Base-by-base conservation (phyloP, 1,140 invertebrate genomes). In the Brachionus manjavacas region DNA sequence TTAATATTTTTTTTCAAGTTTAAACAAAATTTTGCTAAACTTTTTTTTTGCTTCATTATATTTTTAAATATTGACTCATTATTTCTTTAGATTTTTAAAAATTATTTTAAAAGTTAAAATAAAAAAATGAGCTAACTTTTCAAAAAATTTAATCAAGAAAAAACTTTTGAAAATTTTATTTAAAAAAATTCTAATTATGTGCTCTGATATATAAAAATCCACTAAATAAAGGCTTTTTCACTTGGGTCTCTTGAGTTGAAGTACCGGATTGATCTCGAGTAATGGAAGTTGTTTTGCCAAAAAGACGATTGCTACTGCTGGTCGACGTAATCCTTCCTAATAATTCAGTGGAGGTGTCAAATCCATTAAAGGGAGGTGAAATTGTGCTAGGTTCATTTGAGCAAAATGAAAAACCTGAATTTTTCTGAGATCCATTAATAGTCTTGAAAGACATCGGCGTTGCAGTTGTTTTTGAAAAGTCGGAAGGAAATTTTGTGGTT, bases 321-420 rank as follows among this genome's bases (percentile, higher is more conserved):
- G 41, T 25, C 12, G 0, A 2, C 2, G 74, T 39, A 55, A 14
- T 49, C 0, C 14, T 39, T 46, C 74, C 74, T 9, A 78, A 78
- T 78, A 41, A 28, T 14, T 14, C 16, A 46, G 74, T 28, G 23
- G 66, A 23, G 6, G 84, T 20, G 4, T 74, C 85, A 85, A 86
- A 86, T 25, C 80, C 80, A 52, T 84, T 85, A 84, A 86, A 86
- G 14, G 85, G 64, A 20, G 84, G 46, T 41, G 35, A 43, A 68
- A 76, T 52, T 16, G 23, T 80, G 3, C 46, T 86, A 70, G 12
- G 39, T 39, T 72, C n/a, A 43, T 68, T 81, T 4, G 80, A 70
- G 16, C 78, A 90, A 88, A 4, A 86, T 84, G 85, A 87, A 84
- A 88, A 88, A 20, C 84, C 83, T 23, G 86, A 86, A 43, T 85